A percentile compares a stretch with the other conserved stretches of the same genome.
phyloP scores from a whole-genome alignment of 2,888 invertebrate genomes.

The Hybos culiciformis region DNA sequence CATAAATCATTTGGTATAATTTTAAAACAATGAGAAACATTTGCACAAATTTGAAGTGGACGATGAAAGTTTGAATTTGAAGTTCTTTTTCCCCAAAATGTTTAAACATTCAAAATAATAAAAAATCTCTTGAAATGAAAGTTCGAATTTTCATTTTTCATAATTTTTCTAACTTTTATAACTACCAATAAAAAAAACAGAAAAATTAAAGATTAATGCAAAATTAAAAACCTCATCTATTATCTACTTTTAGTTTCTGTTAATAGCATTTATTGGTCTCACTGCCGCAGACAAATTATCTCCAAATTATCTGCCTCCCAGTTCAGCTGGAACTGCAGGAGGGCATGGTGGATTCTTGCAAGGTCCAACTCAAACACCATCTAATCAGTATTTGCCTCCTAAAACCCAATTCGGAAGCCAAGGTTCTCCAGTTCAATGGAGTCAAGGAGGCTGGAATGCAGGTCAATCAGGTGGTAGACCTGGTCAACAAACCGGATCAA shows the following conservation, averaged over 20 bases:
- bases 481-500: neutral
- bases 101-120: neutral
- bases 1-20: too few relatives aligned
- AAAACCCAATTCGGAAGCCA: slow-evolving; percentile 17
- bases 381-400: slow-evolving; percentile 23
- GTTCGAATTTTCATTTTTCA: too few relatives aligned
- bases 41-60: too few relatives aligned
- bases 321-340: slow-evolving; percentile 17
- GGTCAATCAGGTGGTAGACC: slow-evolving; percentile 1
- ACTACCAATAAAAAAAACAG: slow-evolving; percentile 2
- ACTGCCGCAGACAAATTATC: slow-evolving; percentile 22
- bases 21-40: too few relatives aligned
- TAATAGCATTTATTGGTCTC: slow-evolving; percentile 17
- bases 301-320: slow-evolving; percentile 27
- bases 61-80: too few relatives aligned
- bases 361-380: slow-evolving; percentile 15
- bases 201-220: slow-evolving; percentile 10
- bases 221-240: neutral
- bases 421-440: slow-evolving; percentile 11
- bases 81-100: too few relatives aligned
- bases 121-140: neutral
- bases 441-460: slow-evolving; percentile 5
- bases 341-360: slow-evolving; percentile 17
- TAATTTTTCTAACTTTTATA: too few relatives aligned
- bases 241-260: slow-evolving; percentile 14